Evolutionary conservation across 2,888 invertebrate genomes (phyloP).

Genomic region (Cheilosia urbana): DNA sequence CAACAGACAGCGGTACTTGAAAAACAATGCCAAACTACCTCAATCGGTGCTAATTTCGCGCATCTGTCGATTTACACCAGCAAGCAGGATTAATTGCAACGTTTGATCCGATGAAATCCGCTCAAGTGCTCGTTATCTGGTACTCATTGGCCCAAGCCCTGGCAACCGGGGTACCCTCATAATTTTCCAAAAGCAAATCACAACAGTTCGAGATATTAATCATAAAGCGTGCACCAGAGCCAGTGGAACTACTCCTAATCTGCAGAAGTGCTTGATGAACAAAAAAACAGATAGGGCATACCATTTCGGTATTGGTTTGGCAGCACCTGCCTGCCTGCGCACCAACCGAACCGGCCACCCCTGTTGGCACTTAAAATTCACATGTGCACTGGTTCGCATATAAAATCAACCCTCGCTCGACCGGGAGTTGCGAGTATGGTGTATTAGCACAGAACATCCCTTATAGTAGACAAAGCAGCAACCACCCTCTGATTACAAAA

Average conservation of each 20-base stretch:
- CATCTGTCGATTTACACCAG: constrained; percentile 31
- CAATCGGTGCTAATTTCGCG: constrained; percentile 12
- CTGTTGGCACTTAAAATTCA: constrained; percentile 36
- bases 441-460: constrained; percentile 29
- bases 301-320: constrained; percentile 31
- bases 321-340: constrained; percentile 47
- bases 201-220: constrained; percentile 47
- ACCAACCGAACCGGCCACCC: constrained; percentile 13
- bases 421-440: constrained; percentile 1
- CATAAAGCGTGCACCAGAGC: constrained; percentile 13
- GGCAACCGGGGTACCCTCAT: constrained; percentile 42
- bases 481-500: constrained; percentile 51
- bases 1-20: too few relatives aligned
- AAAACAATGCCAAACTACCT: too few relatives aligned
- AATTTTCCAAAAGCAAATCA: constrained; percentile 36
- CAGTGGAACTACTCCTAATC: constrained; percentile 9
- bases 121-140: constrained; percentile 16
- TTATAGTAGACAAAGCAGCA: constrained; percentile 11
- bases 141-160: constrained; percentile 14
- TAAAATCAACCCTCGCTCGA: constrained; percentile 52
- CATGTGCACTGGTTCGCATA: constrained; percentile 63
- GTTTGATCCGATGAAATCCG: neutral
- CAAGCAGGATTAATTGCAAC: constrained; percentile 39
- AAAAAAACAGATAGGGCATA: neutral
- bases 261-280: constrained; percentile 10